Evolutionary conservation across 2,888 invertebrate species (phyloP).

Genomic region (Oscheius myriophilus): DNA sequence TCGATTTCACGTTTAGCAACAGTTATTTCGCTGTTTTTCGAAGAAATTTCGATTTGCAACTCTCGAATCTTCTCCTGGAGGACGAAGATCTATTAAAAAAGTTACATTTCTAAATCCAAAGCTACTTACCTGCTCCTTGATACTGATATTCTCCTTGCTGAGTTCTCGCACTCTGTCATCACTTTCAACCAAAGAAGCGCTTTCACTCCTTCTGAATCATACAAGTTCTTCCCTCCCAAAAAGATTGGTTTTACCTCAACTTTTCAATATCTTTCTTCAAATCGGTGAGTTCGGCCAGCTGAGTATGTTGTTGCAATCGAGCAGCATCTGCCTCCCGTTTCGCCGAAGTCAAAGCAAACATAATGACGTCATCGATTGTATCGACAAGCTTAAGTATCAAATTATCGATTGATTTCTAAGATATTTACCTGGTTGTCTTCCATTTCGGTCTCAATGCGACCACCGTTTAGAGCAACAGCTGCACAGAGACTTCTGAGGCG

Average conservation of each 20-base stretch:
- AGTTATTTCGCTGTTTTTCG: conserved; percentile 54
- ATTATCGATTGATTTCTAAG: too few species aligned
- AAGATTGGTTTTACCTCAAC: too few species aligned
- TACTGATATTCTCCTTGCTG: conserved; percentile 60
- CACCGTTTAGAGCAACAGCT: conserved; percentile 54
- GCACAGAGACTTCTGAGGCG: conserved; percentile 59
- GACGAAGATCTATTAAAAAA: conserved; percentile 35
- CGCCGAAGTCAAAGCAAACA: conserved; percentile 59
- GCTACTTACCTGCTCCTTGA: conserved; percentile 66
- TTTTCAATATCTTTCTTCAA: conserved; percentile 63
- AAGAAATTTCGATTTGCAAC: conserved; percentile 54
- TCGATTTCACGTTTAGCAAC: conserved; percentile 61
- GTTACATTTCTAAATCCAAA: not conserved
- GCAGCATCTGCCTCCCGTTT: conserved; percentile 64
- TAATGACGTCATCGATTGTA: conserved; percentile 64
- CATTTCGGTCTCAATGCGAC: conserved; percentile 39
- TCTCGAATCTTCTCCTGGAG: conserved; percentile 66
- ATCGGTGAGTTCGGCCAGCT: conserved; percentile 65
- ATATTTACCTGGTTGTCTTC: conserved; percentile 44
- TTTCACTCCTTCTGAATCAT: conserved; percentile 48
- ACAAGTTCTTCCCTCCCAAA: too few species aligned
- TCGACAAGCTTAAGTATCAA: conserved; percentile 52
- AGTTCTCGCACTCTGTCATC: conserved; percentile 61
- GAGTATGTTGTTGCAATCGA: conserved; percentile 62
- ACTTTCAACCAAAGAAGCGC: conserved; percentile 49